phyloP scores from a whole-genome alignment of 1,140 invertebrate species.

The Panagrolaimus sp. region DNA sequence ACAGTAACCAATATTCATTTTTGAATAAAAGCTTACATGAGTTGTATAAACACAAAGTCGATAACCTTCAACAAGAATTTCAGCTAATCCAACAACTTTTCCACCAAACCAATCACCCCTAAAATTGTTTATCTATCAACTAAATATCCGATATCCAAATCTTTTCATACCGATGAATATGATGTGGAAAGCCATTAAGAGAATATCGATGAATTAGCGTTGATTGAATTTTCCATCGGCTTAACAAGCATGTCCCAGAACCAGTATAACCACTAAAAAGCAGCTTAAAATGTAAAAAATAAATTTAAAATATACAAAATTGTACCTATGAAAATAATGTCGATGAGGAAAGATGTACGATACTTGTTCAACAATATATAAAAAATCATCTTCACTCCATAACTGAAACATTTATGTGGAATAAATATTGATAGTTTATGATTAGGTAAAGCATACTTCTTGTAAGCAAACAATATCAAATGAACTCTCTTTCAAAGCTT shows the following conservation, averaged over 20 bases:
- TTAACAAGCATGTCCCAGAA: constrained; percentile 84
- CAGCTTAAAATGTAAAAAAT: constrained; percentile 14
- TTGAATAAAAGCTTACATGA: constrained; percentile 72
- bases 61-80: constrained; percentile 68
- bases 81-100: constrained; percentile 86
- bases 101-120: constrained; percentile 98
- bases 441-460: constrained; percentile 69
- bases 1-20: background rate
- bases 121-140: constrained; percentile 12
- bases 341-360: constrained; percentile 68
- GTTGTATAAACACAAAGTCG: constrained; percentile 79
- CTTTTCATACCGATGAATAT: constrained; percentile 67
- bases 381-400: constrained; percentile 75
- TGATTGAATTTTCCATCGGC: constrained; percentile 77
- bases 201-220: constrained; percentile 84
- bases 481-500: constrained; percentile 66
- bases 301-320: constrained; percentile 28
- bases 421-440: constrained; percentile 28
- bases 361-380: constrained; percentile 59
- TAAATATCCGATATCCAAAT: constrained; percentile 6
- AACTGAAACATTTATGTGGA: constrained; percentile 53
- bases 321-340: constrained; percentile 89
- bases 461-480: constrained; percentile 84
- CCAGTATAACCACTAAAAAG: constrained; percentile 77
- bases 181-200: constrained; percentile 92